Conservation (phyloP, 2,888 invertebrate species). For the Caenorhabditis japonica region DNA sequence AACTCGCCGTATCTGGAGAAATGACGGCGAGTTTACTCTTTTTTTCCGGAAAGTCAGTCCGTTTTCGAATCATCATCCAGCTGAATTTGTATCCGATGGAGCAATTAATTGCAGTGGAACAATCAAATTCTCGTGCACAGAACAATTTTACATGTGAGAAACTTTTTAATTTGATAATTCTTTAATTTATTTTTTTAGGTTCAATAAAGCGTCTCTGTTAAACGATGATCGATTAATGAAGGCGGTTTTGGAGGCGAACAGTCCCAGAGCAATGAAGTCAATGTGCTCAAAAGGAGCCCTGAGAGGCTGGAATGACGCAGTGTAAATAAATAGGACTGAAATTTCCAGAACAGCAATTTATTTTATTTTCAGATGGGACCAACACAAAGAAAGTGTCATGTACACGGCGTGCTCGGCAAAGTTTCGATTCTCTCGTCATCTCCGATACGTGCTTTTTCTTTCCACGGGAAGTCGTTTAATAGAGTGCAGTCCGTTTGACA, state of each 20-base stretch:
- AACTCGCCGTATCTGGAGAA: conserved; percentile 27
- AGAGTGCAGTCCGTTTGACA: conserved; percentile 62
- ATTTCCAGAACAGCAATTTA: not conserved
- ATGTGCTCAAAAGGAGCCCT: conserved; percentile 22
- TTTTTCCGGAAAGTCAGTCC: conserved; percentile 52
- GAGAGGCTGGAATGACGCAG: conserved; percentile 20
- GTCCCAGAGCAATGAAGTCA: conserved; percentile 47
- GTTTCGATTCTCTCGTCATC: conserved; percentile 36
- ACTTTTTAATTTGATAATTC: not conserved
- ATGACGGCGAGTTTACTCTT: conserved; percentile 38
- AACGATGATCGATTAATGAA: conserved; percentile 10
- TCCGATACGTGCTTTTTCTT: conserved; percentile 53
- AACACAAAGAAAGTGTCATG: conserved; percentile 55
- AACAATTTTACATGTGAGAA: conserved; percentile 53
- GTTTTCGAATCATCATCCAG: conserved; percentile 52
- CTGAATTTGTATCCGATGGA: conserved; percentile 23
- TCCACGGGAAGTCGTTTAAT: conserved; percentile 54
- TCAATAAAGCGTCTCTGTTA: conserved; percentile 40
- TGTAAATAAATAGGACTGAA: conserved; percentile 4
- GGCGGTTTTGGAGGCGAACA: conserved; percentile 11
- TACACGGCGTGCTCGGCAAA: conserved; percentile 50
- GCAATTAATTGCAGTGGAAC: conserved; percentile 2
- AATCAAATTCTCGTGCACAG: conserved; percentile 33
- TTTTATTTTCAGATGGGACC: conserved; percentile 56
- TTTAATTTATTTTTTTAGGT: conserved; percentile 20